Evolutionary conservation across 2,113 vertebrate species (phyloP).

Genomic region (Osmerus mordax): DNA sequence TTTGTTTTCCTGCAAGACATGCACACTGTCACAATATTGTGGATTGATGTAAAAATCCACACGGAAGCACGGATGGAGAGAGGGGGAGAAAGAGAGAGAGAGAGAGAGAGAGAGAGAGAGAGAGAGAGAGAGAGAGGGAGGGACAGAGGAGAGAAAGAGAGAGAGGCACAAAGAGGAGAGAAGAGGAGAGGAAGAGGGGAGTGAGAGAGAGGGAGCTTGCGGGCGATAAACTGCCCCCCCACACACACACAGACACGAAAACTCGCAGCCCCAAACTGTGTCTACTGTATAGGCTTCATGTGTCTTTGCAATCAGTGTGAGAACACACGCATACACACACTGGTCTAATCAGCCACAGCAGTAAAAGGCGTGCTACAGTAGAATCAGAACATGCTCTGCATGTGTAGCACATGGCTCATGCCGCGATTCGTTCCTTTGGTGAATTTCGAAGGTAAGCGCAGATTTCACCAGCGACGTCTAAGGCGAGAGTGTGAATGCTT

Average conservation of each 20-base stretch:
- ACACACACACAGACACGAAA: conserved; percentile 11
- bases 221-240: background rate
- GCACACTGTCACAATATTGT: conserved; percentile 2
- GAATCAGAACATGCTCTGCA: background rate
- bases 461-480: conserved; percentile 39
- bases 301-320: background rate
- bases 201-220: background rate
- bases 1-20: conserved; percentile 9
- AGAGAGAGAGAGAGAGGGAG: background rate
- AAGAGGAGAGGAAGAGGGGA: background rate
- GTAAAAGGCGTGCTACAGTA: background rate
- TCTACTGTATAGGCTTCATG: background rate
- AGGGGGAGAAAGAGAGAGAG: background rate
- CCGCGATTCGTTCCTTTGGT: conserved; percentile 26
- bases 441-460: conserved; percentile 54
- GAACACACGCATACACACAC: conserved; percentile 2
- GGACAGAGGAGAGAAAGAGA: background rate
- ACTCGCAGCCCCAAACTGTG: background rate
- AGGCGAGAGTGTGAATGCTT: conserved; percentile 31
- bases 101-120: background rate
- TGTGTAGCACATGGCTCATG: conserved; percentile 15
- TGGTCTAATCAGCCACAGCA: background rate
- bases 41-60: conserved; percentile 21
- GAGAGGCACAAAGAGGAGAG: background rate
- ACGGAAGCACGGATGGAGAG: conserved; percentile 3